phyloP scores from a whole-genome alignment of 1,140 invertebrate species.

The Prorops nasuta region DNA sequence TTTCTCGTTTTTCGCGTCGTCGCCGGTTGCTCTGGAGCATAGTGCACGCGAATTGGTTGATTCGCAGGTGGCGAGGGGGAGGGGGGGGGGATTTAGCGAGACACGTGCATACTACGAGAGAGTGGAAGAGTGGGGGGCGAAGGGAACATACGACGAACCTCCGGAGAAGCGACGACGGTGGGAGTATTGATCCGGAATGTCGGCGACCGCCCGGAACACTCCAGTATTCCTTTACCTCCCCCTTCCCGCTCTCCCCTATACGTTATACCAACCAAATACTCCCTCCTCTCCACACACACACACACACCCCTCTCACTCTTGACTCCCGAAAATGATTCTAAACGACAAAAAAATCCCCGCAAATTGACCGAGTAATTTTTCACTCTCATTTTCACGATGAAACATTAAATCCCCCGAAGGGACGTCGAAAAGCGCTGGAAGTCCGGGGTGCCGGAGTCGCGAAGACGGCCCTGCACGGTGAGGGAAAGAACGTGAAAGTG shows the following conservation, averaged over 20 bases:
- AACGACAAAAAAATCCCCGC: too few species aligned
- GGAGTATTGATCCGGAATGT: conserved; percentile 55
- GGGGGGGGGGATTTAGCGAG: too few species aligned
- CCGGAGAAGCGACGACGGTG: conserved; percentile 34
- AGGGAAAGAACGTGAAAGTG: conserved; percentile 21
- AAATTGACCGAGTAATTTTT: too few species aligned
- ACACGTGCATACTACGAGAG: too few species aligned
- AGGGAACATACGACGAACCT: conserved; percentile 17
- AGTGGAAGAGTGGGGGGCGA: too few species aligned
- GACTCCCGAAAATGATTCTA: too few species aligned
- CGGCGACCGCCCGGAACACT: conserved; percentile 40
- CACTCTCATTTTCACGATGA: too few species aligned
- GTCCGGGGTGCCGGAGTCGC: too few species aligned
- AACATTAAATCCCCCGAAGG: too few species aligned
- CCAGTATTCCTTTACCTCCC: conserved; percentile 26
- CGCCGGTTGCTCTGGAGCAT: neutral
- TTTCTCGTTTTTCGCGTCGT: neutral
- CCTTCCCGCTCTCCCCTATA: conserved; percentile 11
- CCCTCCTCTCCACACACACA: neutral
- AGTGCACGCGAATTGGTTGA: neutral
- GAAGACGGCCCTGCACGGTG: too few species aligned
- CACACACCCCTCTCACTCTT: neutral
- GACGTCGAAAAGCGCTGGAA: too few species aligned
- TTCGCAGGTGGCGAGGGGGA: neutral
- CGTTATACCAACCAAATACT: neutral